Percentiles rank a stretch among this genome's conserved stretches.
Evolutionary conservation across 2,888 invertebrate genomes (phyloP).

Genomic region (Nymphalis c-album): DNA sequence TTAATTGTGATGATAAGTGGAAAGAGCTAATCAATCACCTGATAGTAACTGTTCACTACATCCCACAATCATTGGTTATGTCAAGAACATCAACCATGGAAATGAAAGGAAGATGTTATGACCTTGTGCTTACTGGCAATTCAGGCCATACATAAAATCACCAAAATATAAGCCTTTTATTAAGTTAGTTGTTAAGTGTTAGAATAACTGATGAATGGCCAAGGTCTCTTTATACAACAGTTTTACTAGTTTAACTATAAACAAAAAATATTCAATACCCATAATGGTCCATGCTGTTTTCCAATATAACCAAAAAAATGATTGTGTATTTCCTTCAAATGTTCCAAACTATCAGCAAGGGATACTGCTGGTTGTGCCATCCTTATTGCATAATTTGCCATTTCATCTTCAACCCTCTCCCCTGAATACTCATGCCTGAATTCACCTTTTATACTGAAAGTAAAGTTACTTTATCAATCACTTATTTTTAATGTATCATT

Average conservation of each 20-base stretch:
- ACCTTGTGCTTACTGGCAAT: too few species aligned
- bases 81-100: too few species aligned
- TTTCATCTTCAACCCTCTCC: conserved; percentile 93
- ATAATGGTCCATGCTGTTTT: conserved; percentile 86
- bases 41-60: too few species aligned
- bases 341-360: conserved; percentile 88
- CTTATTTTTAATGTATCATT: not conserved
- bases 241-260: not conserved
- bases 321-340: conserved; percentile 87
- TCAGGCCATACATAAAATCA: too few species aligned
- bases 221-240: too few species aligned
- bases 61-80: too few species aligned
- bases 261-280: conserved; percentile 78
- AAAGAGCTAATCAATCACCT: too few species aligned
- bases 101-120: too few species aligned
- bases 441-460: conserved; percentile 88
- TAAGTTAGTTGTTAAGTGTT: too few species aligned
- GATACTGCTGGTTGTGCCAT: conserved; percentile 94
- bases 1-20: too few species aligned
- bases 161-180: too few species aligned
- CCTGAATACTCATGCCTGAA: conserved; percentile 90
- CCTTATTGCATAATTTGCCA: conserved; percentile 93
- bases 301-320: conserved; percentile 95
- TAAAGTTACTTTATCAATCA: not conserved
- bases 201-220: too few species aligned